Evolutionary conservation across 2,888 invertebrate species (phyloP).

Genomic region (Antheraea yamamai): DNA sequence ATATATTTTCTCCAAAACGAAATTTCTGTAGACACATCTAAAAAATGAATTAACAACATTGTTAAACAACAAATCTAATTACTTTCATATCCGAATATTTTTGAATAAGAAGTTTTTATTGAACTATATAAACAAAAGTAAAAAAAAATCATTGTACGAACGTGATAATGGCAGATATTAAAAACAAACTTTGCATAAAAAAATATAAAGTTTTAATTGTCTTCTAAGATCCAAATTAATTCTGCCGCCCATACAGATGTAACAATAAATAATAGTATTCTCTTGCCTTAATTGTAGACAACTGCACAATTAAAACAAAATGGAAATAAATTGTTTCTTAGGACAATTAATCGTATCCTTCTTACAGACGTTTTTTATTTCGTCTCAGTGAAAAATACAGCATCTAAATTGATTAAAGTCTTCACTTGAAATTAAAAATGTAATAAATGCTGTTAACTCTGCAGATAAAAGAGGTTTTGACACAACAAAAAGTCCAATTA

Average conservation of each 20-base stretch:
- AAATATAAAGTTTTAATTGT: background rate
- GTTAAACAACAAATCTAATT: too few species aligned
- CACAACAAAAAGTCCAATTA: slow-evolving; percentile 29
- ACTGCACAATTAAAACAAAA: background rate
- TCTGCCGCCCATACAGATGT: background rate
- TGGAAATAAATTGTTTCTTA: background rate
- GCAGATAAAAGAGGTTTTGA: slow-evolving; percentile 27
- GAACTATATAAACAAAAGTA: background rate
- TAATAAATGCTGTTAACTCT: slow-evolving; percentile 21
- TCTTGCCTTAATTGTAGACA: background rate
- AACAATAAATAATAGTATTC: background rate
- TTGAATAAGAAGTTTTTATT: too few species aligned
- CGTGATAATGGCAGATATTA: slow-evolving; percentile 2
- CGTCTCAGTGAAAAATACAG: slow-evolving; percentile 2
- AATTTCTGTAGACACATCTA: too few species aligned
- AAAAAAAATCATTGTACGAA: background rate
- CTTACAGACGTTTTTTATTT: background rate
- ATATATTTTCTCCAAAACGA: too few species aligned
- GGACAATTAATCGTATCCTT: background rate
- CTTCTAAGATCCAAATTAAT: background rate
- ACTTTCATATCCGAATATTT: too few species aligned
- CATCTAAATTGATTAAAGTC: slow-evolving; percentile 1
- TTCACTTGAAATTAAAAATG: slow-evolving; percentile 10
- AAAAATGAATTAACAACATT: too few species aligned
- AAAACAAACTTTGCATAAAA: background rate